Evolutionary conservation across 2,888 invertebrate genomes (phyloP).

Genomic region (Nomada ruficornis): DNA sequence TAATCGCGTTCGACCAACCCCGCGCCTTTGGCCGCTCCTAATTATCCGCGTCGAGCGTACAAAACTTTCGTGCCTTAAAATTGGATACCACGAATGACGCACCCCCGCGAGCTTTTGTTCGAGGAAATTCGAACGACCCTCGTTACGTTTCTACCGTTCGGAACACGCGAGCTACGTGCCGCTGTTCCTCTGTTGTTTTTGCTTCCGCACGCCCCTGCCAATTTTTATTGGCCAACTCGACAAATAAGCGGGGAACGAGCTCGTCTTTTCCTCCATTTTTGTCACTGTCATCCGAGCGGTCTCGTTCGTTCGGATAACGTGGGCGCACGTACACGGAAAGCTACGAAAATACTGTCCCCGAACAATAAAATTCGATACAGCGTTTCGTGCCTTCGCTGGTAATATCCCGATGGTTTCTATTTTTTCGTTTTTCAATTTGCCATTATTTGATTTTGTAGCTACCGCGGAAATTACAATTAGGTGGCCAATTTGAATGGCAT

Average conservation of each 20-base stretch:
- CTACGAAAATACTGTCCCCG: slow-evolving; percentile 4
- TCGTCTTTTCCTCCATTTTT: not conserved
- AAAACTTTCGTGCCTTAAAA: not conserved
- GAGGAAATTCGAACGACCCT: slow-evolving; percentile 3
- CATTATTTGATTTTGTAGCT: not conserved
- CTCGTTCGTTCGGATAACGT: not conserved
- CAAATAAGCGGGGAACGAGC: slow-evolving; percentile 25
- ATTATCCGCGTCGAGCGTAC: not conserved
- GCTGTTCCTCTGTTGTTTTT: not conserved
- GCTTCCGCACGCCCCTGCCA: not conserved
- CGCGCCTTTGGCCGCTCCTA: not conserved
- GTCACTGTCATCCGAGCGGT: not conserved
- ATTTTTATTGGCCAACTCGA: not conserved
- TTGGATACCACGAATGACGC: not conserved
- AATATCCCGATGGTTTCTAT: not conserved
- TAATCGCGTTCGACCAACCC: slow-evolving; percentile 9
- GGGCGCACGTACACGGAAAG: not conserved
- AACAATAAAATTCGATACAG: slow-evolving; percentile 46
- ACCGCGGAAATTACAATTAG: not conserved
- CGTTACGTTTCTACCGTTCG: not conserved
- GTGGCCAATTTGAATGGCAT: too few species aligned
- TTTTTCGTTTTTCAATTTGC: not conserved
- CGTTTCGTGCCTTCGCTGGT: not conserved
- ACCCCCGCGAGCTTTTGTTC: not conserved
- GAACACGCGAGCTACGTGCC: not conserved